Evolutionary conservation across 2,888 invertebrate species (phyloP), one percentile per base, ranked within the genome.

Genomic region (Agrochola lychnidis): DNA sequence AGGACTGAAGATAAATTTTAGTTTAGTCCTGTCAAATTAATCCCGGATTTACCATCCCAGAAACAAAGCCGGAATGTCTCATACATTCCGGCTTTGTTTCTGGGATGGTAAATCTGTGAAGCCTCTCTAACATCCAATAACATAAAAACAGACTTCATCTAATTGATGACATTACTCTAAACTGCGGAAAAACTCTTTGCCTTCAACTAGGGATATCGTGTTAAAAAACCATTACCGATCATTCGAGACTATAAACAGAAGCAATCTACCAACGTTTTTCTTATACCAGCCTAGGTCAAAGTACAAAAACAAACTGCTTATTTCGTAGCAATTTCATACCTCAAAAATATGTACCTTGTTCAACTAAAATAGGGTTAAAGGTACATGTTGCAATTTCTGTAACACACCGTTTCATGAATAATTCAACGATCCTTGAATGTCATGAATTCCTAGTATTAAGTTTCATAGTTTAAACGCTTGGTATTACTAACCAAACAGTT

Each of bases 361-460:
- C 22, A 59, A 68, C 51, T n/a, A 40, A 48, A 36, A 45, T 59
- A 64, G 61, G 10, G 57, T 22, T 19, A 22, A 80, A 67, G 48
- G 12, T 71, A 72, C 36, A 40, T 53, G 66, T 53, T 81, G 78
- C 76, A 78, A 64, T 79, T 75, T 73, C 19, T 78, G 57, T 64
- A 70, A 74, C 69, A 63, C 61, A 62, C 22, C 40, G 22, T 73
- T 68, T 61, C 1, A 79, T 87, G 53, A 75, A 83, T 79, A 73
- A 83, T 83, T 78, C 64, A 79, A 19, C 16, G 56, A 78, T 45
- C 78, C 72, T 84, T 81, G 78, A 74, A 75, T 57, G 36, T n/a
- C 78, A 76, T 76, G 70, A 63, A 78, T 83, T 79, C 85, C 66
- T 77, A 63, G 80, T 83, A 40, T 61, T 59, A 61, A 62, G 51